Base-by-base conservation (phyloP, 2,888 invertebrate species). In the Pocota personata region DNA sequence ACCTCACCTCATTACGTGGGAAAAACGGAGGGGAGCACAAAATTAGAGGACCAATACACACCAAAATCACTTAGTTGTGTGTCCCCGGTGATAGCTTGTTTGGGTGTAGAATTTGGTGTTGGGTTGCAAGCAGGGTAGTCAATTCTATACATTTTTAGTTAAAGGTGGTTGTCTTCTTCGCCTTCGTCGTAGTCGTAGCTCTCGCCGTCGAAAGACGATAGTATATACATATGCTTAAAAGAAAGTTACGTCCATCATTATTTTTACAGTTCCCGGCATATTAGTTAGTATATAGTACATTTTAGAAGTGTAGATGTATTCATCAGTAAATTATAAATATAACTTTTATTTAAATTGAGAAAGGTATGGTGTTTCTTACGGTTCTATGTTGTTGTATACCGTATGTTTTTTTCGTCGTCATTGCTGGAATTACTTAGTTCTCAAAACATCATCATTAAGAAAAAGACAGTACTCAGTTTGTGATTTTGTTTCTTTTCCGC, bases 301-400 rank as follows among this genome's bases (percentile, higher is more conserved):
- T 50, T 50, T 50, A 37, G 24, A 50, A 46, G 27, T 62, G 60
- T 48, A 60, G n/a, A 72, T 71, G 72, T 72, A 21, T 37, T 50
- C 37, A 60, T 50, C 48, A 62, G 35, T 73, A 73, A 60, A 40
- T 73, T 73, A 50, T 62, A 37, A 60, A 73, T 52, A 75, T n/a
- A 55, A 24, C 40, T 19, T 43, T 55, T 75, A 64, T 55, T 73
- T 75, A 52, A 64, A 64, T 46, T 62, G 19, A 21, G 46, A 43
- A 71, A 58, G 57, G 46, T 72, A 72, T 30, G 7, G 32, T 48
- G 46, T 35, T 35, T 10, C 32, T 24, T 30, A 35, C 5, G 21
- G 46, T 37, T 48, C 21, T 64, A n/a, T n/a, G n/a, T n/a, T n/a
- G n/a, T n/a, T n/a, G n/a, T n/a, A n/a, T n/a, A n/a, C n/a, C 64